A percentile compares a stretch with the other conserved stretches of the same genome.
phyloP scores from a whole-genome alignment of 2,113 vertebrate genomes.

The Martes martes region DNA sequence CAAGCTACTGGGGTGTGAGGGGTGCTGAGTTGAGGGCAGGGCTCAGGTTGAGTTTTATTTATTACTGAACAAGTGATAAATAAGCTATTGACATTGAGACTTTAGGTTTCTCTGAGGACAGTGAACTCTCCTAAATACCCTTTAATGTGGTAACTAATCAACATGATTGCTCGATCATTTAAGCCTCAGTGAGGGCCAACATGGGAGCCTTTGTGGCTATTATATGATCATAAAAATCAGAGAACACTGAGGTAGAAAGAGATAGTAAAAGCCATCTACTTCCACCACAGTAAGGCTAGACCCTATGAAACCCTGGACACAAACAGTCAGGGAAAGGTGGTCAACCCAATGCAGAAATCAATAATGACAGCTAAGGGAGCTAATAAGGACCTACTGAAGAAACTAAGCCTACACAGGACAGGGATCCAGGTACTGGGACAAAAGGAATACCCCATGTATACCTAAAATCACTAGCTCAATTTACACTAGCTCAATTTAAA shows the following conservation, averaged over 20 bases:
- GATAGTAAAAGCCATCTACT: not conserved
- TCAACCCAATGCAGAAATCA: not conserved
- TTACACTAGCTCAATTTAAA: not conserved
- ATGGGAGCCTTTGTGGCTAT: not conserved
- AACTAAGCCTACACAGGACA: not conserved
- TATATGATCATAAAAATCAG: not conserved
- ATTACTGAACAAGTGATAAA: not conserved
- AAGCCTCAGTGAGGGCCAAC: not conserved
- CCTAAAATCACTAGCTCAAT: not conserved
- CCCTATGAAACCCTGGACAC: not conserved
- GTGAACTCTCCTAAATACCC: not conserved
- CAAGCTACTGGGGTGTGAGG: too few species aligned
- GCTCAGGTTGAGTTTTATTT: too few species aligned
- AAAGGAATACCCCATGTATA: not conserved
- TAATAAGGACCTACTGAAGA: not conserved
- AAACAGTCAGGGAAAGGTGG: not conserved
- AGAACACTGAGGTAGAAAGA: not conserved
- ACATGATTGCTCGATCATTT: not conserved
- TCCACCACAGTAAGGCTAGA: not conserved
- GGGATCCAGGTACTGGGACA: not conserved
- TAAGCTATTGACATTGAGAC: not conserved
- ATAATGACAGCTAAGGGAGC: not conserved
- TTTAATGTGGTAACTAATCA: not conserved
- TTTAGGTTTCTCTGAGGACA: not conserved
- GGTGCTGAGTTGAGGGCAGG: too few species aligned